Evolutionary conservation across 2,797 vertebrate species (phyloP).

Genomic region (Falco peregrinus): DNA sequence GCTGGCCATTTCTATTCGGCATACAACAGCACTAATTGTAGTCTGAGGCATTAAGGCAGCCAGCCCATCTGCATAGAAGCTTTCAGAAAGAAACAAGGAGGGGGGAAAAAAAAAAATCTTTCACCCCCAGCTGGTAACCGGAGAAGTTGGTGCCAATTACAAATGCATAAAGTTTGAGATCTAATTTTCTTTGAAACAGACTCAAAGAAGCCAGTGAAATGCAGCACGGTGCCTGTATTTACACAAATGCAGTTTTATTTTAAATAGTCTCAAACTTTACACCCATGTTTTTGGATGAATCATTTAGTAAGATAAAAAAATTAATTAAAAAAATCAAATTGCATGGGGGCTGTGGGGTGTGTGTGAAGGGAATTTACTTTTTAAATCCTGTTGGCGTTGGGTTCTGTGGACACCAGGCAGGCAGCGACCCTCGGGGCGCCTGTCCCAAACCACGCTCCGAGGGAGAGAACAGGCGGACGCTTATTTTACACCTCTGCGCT

Average conservation of each 20-base stretch:
- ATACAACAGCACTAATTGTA: conserved; percentile 83
- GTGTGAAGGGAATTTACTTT: background rate
- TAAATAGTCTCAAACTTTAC: background rate
- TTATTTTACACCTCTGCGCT: background rate
- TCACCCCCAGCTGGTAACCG: conserved; percentile 82
- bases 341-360: background rate
- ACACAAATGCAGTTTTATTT: background rate
- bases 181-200: conserved; percentile 72
- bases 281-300: too few relatives aligned
- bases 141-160: conserved; percentile 83
- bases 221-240: background rate
- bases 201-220: conserved; percentile 56
- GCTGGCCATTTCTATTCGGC: conserved; percentile 82
- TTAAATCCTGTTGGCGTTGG: background rate
- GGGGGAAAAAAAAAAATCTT: conserved; percentile 49
- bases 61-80: conserved; percentile 88
- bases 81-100: conserved; percentile 79
- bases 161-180: conserved; percentile 80
- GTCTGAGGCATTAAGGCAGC: conserved; percentile 80
- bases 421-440: background rate
- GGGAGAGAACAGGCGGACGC: background rate
- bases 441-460: background rate
- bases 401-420: background rate
- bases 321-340: too few relatives aligned
- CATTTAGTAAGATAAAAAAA: too few relatives aligned